Evolutionary conservation across 2,797 vertebrate genomes (phyloP).

Genomic region (Pipistrellus pygmaeus): DNA sequence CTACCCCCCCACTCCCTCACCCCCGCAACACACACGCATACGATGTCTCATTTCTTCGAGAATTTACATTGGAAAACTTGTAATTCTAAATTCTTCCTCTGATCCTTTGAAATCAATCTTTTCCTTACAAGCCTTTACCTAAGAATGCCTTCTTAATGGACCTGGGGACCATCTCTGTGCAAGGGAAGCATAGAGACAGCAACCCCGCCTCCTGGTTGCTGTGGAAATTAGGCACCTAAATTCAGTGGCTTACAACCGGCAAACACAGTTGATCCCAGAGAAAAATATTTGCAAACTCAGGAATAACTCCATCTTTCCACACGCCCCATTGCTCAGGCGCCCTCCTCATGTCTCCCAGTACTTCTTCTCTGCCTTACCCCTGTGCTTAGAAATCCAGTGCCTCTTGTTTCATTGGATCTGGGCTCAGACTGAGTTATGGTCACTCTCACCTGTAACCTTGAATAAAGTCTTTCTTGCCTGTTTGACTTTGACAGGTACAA

Average conservation of each 20-base stretch:
- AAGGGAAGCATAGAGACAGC: background rate
- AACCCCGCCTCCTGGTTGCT: accelerated
- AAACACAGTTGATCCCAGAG: background rate
- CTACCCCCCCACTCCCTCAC: accelerated
- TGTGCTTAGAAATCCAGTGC: background rate
- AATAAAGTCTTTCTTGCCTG: background rate
- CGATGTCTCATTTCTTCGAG: background rate
- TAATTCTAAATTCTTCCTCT: background rate
- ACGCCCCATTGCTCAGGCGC: background rate
- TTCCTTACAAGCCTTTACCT: background rate
- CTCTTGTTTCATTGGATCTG: background rate
- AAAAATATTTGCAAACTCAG: background rate
- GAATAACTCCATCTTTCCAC: background rate
- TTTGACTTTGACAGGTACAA: background rate
- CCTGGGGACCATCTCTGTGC: background rate
- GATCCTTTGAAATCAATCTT: background rate
- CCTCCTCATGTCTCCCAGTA: background rate
- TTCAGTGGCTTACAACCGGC: background rate
- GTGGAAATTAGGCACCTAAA: background rate
- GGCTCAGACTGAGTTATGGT: background rate
- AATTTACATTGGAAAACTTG: background rate
- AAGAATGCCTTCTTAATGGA: background rate
- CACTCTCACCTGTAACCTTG: background rate
- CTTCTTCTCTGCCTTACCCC: background rate
- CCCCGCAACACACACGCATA: too few species aligned